Percentiles rank a stretch among this genome's conserved stretches.
Evolutionary conservation across 2,113 vertebrate genomes (phyloP).

Genomic region (Drymodes brunneopygia): DNA sequence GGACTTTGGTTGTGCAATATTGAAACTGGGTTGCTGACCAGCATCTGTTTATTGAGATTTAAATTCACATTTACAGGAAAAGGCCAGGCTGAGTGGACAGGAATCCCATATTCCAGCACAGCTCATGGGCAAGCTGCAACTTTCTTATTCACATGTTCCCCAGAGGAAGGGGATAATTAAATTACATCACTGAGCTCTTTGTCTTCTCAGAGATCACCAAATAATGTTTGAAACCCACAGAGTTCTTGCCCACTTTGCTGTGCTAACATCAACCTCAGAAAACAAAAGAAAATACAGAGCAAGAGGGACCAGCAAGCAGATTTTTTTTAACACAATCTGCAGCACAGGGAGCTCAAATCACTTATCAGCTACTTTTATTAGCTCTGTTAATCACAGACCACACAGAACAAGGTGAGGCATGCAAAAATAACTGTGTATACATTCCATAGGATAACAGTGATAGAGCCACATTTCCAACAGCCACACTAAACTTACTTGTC

Average conservation of each 20-base stretch:
- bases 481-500: slow-evolving; percentile 18
- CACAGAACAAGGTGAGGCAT: not conserved
- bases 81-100: not conserved
- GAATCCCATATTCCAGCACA: not conserved
- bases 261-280: not conserved
- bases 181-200: not conserved
- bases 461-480: not conserved
- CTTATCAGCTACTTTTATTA: not conserved
- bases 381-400: not conserved
- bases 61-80: not conserved
- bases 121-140: not conserved
- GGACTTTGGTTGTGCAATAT: not conserved
- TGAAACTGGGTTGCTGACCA: not conserved
- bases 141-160: not conserved
- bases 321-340: not conserved
- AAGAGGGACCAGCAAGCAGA: not conserved
- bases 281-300: not conserved
- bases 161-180: not conserved
- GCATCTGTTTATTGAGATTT: not conserved
- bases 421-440: not conserved
- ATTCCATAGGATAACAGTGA: not conserved
- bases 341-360: not conserved
- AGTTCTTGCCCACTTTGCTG: not conserved
- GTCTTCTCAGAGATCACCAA: not conserved
- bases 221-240: not conserved